Evolutionary conservation across 2,888 invertebrate genomes (phyloP).

Genomic region (Andrena bucephala): DNA sequence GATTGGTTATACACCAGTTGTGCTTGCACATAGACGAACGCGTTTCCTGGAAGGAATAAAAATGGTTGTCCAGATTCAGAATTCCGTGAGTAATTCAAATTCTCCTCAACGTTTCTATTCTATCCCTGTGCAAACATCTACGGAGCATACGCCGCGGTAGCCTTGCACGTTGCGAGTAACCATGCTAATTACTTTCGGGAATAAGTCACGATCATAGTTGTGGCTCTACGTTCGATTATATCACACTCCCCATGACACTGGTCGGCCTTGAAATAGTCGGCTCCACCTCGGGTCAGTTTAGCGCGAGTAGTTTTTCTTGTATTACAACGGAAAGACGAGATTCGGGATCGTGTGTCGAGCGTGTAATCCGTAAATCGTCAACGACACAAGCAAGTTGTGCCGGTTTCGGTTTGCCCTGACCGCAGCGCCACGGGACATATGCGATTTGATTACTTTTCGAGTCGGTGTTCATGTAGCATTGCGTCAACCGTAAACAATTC

Average conservation of each 20-base stretch:
- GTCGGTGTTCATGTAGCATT: constrained; percentile 33
- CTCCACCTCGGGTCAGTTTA: neutral
- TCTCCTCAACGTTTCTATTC: neutral
- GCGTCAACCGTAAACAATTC: constrained; percentile 59
- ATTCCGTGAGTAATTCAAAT: constrained; percentile 51
- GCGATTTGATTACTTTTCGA: constrained; percentile 19
- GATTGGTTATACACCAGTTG: neutral
- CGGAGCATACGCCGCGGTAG: neutral
- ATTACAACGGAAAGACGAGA: neutral
- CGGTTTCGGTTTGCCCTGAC: neutral
- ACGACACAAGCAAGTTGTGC: neutral
- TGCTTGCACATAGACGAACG: neutral
- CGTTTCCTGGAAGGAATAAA: constrained; percentile 18
- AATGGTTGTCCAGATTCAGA: constrained; percentile 49
- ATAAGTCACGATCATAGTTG: neutral
- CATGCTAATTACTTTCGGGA: constrained; percentile 25
- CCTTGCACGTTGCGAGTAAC: constrained; percentile 1
- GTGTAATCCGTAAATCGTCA: neutral
- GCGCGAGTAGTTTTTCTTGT: neutral
- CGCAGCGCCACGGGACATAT: neutral
- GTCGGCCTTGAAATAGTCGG: constrained; percentile 56
- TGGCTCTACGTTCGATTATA: constrained; percentile 28
- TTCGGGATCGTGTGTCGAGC: neutral
- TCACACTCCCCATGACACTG: constrained; percentile 29
- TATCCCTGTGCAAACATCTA: neutral